Evolutionary conservation across 2,797 vertebrate species (phyloP), one percentile per base, ranked within the genome.

Genomic region (Crocodylus rhombifer): DNA sequence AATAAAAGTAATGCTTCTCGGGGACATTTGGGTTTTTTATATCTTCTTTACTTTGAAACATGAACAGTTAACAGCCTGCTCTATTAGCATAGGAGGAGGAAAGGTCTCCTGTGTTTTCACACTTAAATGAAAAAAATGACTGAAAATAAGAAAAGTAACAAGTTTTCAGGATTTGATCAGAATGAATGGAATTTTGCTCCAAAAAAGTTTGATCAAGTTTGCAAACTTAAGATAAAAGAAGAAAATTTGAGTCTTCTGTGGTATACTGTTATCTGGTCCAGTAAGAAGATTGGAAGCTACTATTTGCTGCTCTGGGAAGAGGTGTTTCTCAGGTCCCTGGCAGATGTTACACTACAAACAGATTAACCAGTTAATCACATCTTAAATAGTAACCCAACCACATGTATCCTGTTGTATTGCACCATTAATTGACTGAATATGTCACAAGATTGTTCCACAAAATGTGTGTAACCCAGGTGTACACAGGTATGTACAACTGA

Each of bases 121-220:
- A 14, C 14, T 3, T 73, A 14, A 63, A 1, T 18, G 3, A 23
- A 42, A 71, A 42, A 71, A 25, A 30, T 69, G 65, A 21, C 21
- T 71, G 64, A 85, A 90, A 91, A 69, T 9, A 62, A 13, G 51
- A 57, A 65, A 74, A 88, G 80, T 8, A 71, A 0, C 2, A 36
- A 16, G 8, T 69, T 95, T 93, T 64, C 57, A 42, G 21, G 71
- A 88, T 33, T n/a, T 80, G n/a, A 65, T 51, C 30, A 58, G 71
- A 65, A 8, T 33, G 17, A 2, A 25, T 71, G 33, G 20, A 58
- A 5, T 87, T 89, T 87, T 58, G 13, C 23, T 80, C 25, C 65
- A 16, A 3, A 87, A 23, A 88, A 12, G 5, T 51, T 33, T 55
- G 36, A n/a, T 87, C 28, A 56, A 75, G 25, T 56, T 42, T 60